Conservation (phyloP, 2,888 invertebrate genomes). For the Gortyna flavago region DNA sequence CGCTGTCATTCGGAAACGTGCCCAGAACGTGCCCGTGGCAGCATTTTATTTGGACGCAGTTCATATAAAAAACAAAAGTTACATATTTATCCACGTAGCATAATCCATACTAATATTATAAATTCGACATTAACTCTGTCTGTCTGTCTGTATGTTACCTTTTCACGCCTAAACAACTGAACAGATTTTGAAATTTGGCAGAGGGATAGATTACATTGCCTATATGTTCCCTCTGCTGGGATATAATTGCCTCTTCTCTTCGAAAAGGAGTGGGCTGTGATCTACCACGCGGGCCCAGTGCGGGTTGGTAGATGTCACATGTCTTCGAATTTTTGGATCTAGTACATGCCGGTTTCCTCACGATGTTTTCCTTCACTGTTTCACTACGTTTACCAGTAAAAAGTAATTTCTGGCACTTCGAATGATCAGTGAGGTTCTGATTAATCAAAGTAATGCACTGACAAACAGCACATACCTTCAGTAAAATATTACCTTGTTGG, state of each 20-base stretch:
- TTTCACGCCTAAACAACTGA: too few relatives aligned
- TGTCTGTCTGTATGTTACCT: too few relatives aligned
- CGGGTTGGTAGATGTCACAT: not conserved
- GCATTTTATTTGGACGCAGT: too few relatives aligned
- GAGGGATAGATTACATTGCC: too few relatives aligned
- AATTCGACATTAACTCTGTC: too few relatives aligned
- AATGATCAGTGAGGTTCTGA: slow-evolving; percentile 1
- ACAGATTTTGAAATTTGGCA: too few relatives aligned
- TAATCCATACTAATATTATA: too few relatives aligned
- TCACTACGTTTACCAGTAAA: not conserved
- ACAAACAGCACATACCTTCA: not conserved
- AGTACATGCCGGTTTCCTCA: too few relatives aligned
- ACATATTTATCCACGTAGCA: not conserved
- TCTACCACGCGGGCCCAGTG: not conserved
- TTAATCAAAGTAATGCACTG: slow-evolving; percentile 25
- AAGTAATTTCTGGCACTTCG: not conserved
- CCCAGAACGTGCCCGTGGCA: too few relatives aligned
- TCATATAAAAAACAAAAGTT: not conserved
- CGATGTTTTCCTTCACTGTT: too few relatives aligned
- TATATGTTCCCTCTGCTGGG: not conserved
- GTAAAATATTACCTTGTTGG: not conserved
- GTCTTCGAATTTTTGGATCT: too few relatives aligned
- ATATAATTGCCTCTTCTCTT: not conserved
- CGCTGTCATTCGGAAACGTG: too few relatives aligned
- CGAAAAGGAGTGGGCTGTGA: not conserved